Evolutionary conservation across 2,888 invertebrate genomes (phyloP).

Genomic region (Tribolium freemani): DNA sequence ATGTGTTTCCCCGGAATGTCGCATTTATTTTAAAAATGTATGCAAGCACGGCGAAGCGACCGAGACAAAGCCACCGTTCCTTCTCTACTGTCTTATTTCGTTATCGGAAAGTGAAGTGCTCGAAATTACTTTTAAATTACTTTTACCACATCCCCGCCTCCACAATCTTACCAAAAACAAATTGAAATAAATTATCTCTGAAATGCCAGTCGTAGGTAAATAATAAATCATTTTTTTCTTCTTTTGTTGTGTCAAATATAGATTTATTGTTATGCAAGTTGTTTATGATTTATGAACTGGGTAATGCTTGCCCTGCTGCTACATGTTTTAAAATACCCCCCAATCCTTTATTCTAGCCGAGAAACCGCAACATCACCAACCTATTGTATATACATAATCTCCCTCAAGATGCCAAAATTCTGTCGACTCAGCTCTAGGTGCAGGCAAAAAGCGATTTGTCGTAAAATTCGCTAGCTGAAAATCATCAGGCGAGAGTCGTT

Average conservation of each 20-base stretch:
- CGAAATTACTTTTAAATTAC: conserved; percentile 56
- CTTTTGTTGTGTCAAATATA: conserved; percentile 47
- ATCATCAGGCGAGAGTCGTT: conserved; percentile 19
- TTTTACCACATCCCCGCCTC: conserved; percentile 51
- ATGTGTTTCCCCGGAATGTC: conserved; percentile 59
- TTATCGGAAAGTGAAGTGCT: conserved; percentile 50
- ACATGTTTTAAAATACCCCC: conserved; percentile 40
- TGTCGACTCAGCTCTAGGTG: not conserved
- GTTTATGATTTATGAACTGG: conserved; percentile 45
- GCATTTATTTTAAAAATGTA: conserved; percentile 62
- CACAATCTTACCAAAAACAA: conserved; percentile 48
- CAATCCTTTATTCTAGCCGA: conserved; percentile 29
- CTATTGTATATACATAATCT: conserved; percentile 11
- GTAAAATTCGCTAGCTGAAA: not conserved
- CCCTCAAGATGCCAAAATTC: conserved; percentile 4
- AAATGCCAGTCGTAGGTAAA: conserved; percentile 43
- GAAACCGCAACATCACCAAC: conserved; percentile 32
- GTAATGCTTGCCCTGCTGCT: conserved; percentile 31
- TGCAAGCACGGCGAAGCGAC: conserved; percentile 42
- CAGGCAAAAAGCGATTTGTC: not conserved
- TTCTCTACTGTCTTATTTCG: conserved; percentile 42
- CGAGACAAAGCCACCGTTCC: conserved; percentile 29
- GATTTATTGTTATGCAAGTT: conserved; percentile 47
- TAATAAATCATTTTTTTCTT: conserved; percentile 48
- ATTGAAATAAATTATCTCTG: conserved; percentile 54